A percentile compares a stretch with the other conserved stretches of the same genome.
phyloP scores from a whole-genome alignment of 2,888 invertebrate genomes.

The Augiades crinisus region DNA sequence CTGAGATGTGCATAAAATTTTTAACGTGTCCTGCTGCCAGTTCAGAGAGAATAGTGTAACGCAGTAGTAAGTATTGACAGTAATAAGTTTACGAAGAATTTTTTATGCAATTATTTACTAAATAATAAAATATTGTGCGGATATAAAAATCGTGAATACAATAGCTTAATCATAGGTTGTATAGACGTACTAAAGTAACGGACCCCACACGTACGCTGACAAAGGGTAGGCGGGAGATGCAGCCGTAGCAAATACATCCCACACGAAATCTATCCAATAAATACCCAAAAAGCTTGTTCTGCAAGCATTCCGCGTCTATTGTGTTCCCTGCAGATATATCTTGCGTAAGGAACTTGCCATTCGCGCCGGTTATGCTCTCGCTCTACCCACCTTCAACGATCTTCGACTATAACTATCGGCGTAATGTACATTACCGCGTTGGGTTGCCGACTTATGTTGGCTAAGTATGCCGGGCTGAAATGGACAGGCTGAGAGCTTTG shows the following conservation, averaged over 20 bases:
- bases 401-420: constrained; percentile 45
- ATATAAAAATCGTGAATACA: not conserved
- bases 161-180: constrained; percentile 17
- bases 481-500: constrained; percentile 42
- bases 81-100: no score
- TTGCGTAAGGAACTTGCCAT: constrained; percentile 71
- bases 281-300: constrained; percentile 80
- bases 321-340: constrained; percentile 75
- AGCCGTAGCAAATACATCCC: constrained; percentile 67
- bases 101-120: not conserved
- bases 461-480: constrained; percentile 52
- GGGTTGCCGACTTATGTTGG: constrained; percentile 47
- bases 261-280: constrained; percentile 79
- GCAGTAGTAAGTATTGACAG: no score
- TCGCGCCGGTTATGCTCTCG: constrained; percentile 55
- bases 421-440: constrained; percentile 65
- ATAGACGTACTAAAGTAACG: constrained; percentile 20
- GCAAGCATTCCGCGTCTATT: constrained; percentile 73
- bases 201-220: constrained; percentile 28
- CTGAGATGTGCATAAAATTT: no score
- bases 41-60: no score
- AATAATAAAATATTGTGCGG: not conserved
- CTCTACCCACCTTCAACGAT: constrained; percentile 61
- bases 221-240: constrained; percentile 39
- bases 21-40: no score